A percentile compares a stretch with the other conserved stretches of the same genome.
phyloP scores from a whole-genome alignment of 2,797 vertebrate species.

The Potorous gilbertii region DNA sequence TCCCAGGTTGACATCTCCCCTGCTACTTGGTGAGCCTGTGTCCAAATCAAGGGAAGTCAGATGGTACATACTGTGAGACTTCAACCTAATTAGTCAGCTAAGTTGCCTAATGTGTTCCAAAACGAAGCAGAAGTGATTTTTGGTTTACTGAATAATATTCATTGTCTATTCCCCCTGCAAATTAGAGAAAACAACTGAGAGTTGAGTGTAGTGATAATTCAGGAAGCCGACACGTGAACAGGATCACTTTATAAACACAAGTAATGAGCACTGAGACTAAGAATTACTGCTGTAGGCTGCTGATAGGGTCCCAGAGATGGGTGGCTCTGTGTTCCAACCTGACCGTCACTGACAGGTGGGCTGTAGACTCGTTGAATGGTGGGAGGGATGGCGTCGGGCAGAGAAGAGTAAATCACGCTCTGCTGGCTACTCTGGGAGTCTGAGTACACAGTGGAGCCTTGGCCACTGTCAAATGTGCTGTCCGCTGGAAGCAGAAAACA shows the following conservation, averaged over 20 bases:
- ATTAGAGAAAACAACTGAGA: constrained; percentile 1
- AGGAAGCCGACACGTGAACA: background rate
- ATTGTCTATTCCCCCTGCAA: background rate
- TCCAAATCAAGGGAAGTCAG: background rate
- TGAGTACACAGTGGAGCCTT: constrained; percentile 95
- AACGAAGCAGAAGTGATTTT: background rate
- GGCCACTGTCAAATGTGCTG: constrained; percentile 95
- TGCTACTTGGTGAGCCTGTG: background rate
- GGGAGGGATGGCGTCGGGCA: constrained; percentile 89
- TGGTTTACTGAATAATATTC: background rate
- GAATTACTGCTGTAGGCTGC: constrained; percentile 85
- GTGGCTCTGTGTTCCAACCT: constrained; percentile 80
- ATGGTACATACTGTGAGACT: background rate
- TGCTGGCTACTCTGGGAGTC: constrained; percentile 98
- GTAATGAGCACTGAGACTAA: background rate
- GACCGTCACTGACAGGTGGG: constrained; percentile 87
- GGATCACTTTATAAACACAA: background rate
- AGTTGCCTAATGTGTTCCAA: background rate
- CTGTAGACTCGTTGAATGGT: constrained; percentile 91
- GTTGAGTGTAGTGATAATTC: background rate
- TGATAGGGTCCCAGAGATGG: constrained; percentile 85
- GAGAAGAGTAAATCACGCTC: constrained; percentile 93
- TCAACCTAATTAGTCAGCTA: background rate
- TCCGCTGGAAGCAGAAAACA: constrained; percentile 87
- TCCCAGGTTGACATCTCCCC: background rate